Evolutionary conservation across 2,888 invertebrate genomes (phyloP), one percentile per base, ranked within the genome.

Genomic region (Ormyrus rosae): DNA sequence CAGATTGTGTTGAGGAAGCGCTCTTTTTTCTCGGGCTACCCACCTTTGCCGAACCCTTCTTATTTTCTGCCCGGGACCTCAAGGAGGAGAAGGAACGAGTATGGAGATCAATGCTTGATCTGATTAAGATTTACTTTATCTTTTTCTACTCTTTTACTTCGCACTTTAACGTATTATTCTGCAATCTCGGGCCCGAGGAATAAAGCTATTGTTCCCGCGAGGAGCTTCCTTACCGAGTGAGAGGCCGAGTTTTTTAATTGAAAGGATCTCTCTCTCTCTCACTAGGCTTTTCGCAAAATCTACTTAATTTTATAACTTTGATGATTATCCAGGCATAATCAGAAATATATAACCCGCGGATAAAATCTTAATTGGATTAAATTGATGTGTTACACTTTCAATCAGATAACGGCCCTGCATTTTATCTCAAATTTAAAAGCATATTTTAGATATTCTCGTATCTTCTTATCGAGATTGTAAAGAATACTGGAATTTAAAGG

Each of bases 281-380:
- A 13, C 61, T 61, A 55, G 13, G 11, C 13, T 60, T 70, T 68
- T 53, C 51, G 48, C 7, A n/a, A n/a, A 34, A 60, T 34, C 74
- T 64, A 51, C 56, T 73, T 74, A 56, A 55, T 79, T 79, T 74
- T 64, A 64, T 34, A 8, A 58, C 48, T 8, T n/a, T 11, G 45
- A 69, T 19, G 45, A 79, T 63, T 76, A 76, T 72, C 72, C 55
- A 11, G 51, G 34, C 63, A 34, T n/a, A 56, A 76, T 76, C 75
- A 19, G 65, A 70, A 74, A 69, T 72, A 71, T 73, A 69, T 64
- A 60, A 69, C 58, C 58, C 9, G 19, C 10, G 51, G 81, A 81
- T 78, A 78, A 81, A 73, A 81, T 81, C 78, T 81, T 81, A 81
- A 78, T 81, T 81, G 74, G 74, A 78, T 78, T 71, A 75, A 75